Evolutionary conservation across 1,140 invertebrate species (phyloP).

Genomic region (Drosophila quadrilineata): DNA sequence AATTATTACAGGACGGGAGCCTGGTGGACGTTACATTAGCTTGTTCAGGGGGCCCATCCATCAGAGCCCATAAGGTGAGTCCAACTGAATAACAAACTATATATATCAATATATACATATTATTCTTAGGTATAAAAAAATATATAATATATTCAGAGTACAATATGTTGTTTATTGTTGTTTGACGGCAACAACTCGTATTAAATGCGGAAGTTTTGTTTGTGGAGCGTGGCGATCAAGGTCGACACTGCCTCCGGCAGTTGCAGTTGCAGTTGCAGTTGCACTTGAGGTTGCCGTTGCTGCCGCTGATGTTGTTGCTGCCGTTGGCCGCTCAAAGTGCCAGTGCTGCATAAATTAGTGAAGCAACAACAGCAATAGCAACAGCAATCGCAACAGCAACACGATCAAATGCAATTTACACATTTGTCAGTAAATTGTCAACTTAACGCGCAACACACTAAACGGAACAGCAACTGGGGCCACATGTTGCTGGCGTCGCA

Average conservation of each 20-base stretch:
- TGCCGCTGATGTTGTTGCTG: not conserved
- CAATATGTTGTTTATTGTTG: not conserved
- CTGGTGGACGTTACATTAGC: conserved; percentile 97
- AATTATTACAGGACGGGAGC: conserved; percentile 95
- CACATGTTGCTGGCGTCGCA: conserved; percentile 41
- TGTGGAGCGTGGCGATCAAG: conserved; percentile 45
- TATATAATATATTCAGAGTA: not conserved
- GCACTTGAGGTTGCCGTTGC: not conserved
- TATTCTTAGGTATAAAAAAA: not conserved
- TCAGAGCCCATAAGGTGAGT: conserved; percentile 93
- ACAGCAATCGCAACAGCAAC: conserved; percentile 41
- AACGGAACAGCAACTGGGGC: conserved; percentile 46
- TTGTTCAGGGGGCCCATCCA: conserved; percentile 95
- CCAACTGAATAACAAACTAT: not conserved
- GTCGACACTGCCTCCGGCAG: no score
- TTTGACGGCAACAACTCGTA: conserved; percentile 24
- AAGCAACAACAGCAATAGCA: conserved; percentile 25
- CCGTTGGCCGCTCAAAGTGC: conserved; percentile 56
- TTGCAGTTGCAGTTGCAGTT: not conserved
- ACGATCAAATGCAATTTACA: conserved; percentile 79
- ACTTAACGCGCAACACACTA: conserved; percentile 69
- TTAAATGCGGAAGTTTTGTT: conserved; percentile 54
- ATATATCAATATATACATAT: not conserved
- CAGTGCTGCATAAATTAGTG: conserved; percentile 71
- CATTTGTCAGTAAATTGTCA: conserved; percentile 81